Base-by-base conservation (phyloP, 2,888 invertebrate species). In the Anaspis maculata region DNA sequence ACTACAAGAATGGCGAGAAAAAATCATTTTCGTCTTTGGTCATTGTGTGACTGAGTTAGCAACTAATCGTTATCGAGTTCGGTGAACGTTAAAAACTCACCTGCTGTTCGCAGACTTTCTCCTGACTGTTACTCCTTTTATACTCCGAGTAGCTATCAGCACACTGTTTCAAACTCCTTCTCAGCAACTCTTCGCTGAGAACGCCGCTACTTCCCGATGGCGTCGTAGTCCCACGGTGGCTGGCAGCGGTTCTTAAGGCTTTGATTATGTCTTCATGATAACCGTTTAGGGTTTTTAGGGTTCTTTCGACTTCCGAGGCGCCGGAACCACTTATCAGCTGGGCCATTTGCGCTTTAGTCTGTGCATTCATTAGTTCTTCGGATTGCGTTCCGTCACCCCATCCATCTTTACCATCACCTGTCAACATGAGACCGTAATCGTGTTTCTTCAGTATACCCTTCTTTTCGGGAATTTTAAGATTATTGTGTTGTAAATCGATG, bases 201-300 rank as follows among this genome's bases (percentile, higher is more conserved):
- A 79, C 70, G 45, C 76, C 75, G 37, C 74, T 73, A 51, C 77
- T 77, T 30, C 77, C 76, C 12, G 77, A 75, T 16, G 78, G 75
- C 26, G 74, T 71, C 25, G 58, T 46, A 27, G 71, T 68, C 28
- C 74, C 74, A 10, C 83, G 74, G 56, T 83, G 84, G 7, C 53
- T 50, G 13, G 87, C 87, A 7, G 90, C 90, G 47, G 79, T 84
- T 48, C 88, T 78, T 51, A 92, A 66, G n/a, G 89, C 90, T 62
- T 88, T 88, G 48, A 92, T 73, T 52, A 92, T 85, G 59, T 89
- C 87, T 57, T 90, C 91, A 65, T 91, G 91, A 67, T 92, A 92
- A 24, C 90, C 91, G 61, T 90, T 89, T 25, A 91, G 72, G 39
- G 83, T 85, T 71, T 86, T 85, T n/a, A 89, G 72, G 28, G 86